Evolutionary conservation across 2,113 vertebrate species (phyloP).

Genomic region (Neodon shergylaensis): DNA sequence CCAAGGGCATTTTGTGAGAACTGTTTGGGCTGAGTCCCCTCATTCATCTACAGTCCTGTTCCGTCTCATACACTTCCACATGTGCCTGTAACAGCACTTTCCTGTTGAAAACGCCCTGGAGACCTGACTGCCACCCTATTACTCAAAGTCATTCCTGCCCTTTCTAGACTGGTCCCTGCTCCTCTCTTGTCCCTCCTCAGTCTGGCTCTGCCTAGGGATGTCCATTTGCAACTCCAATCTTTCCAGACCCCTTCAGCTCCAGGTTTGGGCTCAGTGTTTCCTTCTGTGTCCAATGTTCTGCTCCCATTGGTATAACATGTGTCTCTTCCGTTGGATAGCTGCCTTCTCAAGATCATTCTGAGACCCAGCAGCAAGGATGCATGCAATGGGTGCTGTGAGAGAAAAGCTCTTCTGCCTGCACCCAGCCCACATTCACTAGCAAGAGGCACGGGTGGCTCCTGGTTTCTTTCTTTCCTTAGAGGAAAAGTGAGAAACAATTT

Average conservation of each 20-base stretch:
- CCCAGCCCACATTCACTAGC: neutral
- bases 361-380: neutral
- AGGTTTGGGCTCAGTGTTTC: neutral
- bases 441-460: neutral
- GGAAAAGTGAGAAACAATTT: conserved; percentile 45
- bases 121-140: neutral
- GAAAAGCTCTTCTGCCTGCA: neutral
- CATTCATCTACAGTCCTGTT: neutral
- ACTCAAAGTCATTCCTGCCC: neutral
- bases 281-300: neutral
- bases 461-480: conserved; percentile 36
- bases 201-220: neutral
- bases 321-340: neutral
- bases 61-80: too few relatives aligned
- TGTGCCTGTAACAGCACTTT: neutral
- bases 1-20: neutral
- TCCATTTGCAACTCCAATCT: neutral
- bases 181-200: neutral
- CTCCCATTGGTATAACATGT: neutral
- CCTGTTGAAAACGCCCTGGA: too few relatives aligned
- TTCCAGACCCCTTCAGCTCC: neutral
- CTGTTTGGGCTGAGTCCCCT: neutral
- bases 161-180: neutral
- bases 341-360: neutral
- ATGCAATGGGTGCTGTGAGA: neutral